Percentiles rank a stretch among this genome's conserved stretches.
Conservation (phyloP, 1,140 invertebrate species). For the Rhopalosiphum padi region DNA sequence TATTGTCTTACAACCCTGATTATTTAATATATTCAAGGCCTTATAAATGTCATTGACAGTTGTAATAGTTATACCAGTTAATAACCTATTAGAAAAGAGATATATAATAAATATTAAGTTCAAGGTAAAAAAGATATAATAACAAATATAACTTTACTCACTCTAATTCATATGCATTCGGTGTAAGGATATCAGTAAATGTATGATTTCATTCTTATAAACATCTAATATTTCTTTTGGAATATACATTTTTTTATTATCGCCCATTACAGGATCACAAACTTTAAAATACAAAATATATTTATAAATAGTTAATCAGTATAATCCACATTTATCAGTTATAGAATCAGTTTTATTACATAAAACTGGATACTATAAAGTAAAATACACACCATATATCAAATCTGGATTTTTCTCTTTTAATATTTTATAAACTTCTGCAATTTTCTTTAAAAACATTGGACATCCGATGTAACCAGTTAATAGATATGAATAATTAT, state of each 20-base stretch:
- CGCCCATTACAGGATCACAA: slow-evolving; percentile 98
- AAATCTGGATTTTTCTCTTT: slow-evolving; percentile 81
- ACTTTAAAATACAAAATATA: slow-evolving; percentile 70
- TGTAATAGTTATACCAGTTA: slow-evolving; percentile 77
- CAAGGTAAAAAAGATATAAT: neutral
- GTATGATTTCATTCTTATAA: slow-evolving; percentile 83
- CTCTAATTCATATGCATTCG: slow-evolving; percentile 96
- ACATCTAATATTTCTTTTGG: slow-evolving; percentile 84
- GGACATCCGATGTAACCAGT: slow-evolving; percentile 92
- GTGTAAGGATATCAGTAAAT: slow-evolving; percentile 92
- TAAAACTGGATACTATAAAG: too few species aligned
- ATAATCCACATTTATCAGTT: too few species aligned
- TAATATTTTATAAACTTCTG: slow-evolving; percentile 78
- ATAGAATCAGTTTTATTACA: too few species aligned
- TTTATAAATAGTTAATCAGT: too few species aligned
- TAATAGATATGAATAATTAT: slow-evolving; percentile 85
- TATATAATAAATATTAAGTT: neutral
- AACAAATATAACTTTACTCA: slow-evolving; percentile 64
- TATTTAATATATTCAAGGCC: slow-evolving; percentile 80
- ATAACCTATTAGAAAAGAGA: slow-evolving; percentile 67
- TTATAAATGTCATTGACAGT: slow-evolving; percentile 73
- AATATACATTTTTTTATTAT: slow-evolving; percentile 95
- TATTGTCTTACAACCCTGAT: slow-evolving; percentile 81
- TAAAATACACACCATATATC: slow-evolving; percentile 75
- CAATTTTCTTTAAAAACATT: slow-evolving; percentile 82